phyloP scores from a whole-genome alignment of 2,888 invertebrate species.

The Oeneis ivallda region DNA sequence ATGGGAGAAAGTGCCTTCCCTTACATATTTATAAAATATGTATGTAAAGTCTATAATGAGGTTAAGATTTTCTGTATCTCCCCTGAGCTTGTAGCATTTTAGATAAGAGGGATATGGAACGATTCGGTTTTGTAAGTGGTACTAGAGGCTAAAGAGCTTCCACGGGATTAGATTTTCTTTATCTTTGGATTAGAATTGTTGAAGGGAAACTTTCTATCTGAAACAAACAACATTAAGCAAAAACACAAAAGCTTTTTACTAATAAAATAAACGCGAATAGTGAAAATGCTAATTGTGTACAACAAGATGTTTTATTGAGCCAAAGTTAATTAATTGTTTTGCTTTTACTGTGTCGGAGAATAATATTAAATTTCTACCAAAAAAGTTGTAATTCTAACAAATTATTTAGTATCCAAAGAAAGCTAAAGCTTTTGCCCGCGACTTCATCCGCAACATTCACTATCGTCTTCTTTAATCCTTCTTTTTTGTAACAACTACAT shows the following conservation, averaged over 20 bases:
- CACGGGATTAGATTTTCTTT: constrained; percentile 18
- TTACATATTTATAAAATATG: not conserved
- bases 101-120: constrained; percentile 21
- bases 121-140: constrained; percentile 20
- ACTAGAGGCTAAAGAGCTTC: constrained; percentile 21
- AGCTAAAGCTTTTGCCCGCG: too few species aligned
- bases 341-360: not conserved
- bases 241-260: not conserved
- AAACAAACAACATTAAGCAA: constrained; percentile 1
- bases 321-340: not conserved
- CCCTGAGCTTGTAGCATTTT: constrained; percentile 14
- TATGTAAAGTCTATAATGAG: constrained; percentile 14
- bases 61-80: constrained; percentile 20
- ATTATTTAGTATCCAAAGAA: too few species aligned
- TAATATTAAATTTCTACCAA: not conserved
- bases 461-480: too few species aligned
- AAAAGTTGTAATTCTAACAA: not conserved
- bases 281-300: not conserved
- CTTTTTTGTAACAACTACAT: too few species aligned
- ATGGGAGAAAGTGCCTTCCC: not conserved
- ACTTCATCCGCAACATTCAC: too few species aligned
- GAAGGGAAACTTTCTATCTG: constrained; percentile 4
- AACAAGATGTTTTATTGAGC: not conserved
- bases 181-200: constrained; percentile 12
- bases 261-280: not conserved